Conservation (phyloP, 2,888 invertebrate genomes). For the Lasioglossum oenotherae region DNA sequence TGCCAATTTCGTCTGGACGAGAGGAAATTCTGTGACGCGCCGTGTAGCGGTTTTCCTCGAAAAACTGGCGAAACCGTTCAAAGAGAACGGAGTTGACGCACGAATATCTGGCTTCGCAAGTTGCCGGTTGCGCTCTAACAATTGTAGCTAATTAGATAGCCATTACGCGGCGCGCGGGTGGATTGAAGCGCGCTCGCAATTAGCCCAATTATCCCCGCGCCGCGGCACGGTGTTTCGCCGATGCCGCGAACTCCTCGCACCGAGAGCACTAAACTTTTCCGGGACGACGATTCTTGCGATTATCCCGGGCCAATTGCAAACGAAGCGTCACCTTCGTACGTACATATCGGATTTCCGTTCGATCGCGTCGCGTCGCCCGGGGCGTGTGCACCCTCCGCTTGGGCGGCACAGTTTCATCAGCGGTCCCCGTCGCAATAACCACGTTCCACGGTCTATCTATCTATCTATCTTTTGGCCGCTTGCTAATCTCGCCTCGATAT, state of each 20-base stretch:
- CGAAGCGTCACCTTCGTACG: constrained; percentile 44
- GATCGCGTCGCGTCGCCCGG: constrained; percentile 39
- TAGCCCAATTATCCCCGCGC: constrained; percentile 34
- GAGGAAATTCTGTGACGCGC: not conserved
- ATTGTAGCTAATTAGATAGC: constrained; percentile 1
- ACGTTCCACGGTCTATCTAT: not conserved
- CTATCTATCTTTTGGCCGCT: not conserved
- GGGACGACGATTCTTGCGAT: constrained; percentile 50
- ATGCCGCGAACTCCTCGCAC: constrained; percentile 31
- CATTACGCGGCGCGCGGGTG: constrained; percentile 1
- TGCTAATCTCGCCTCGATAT: not conserved
- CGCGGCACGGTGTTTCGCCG: constrained; percentile 26
- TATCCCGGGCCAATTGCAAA: constrained; percentile 51
- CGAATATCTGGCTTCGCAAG: not conserved
- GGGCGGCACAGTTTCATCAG: not conserved
- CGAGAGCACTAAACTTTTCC: constrained; percentile 16
- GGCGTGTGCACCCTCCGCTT: constrained; percentile 26
- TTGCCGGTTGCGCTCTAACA: not conserved
- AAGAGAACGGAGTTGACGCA: not conserved
- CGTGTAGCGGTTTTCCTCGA: constrained; percentile 13
- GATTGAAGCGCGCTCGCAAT: not conserved
- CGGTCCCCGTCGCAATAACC: constrained; percentile 32
- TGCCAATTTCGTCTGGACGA: not conserved
- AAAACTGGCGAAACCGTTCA: not conserved
- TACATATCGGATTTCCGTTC: constrained; percentile 63